Evolutionary conservation across 2,797 vertebrate species (phyloP).

Genomic region (Pygocentrus nattereri): DNA sequence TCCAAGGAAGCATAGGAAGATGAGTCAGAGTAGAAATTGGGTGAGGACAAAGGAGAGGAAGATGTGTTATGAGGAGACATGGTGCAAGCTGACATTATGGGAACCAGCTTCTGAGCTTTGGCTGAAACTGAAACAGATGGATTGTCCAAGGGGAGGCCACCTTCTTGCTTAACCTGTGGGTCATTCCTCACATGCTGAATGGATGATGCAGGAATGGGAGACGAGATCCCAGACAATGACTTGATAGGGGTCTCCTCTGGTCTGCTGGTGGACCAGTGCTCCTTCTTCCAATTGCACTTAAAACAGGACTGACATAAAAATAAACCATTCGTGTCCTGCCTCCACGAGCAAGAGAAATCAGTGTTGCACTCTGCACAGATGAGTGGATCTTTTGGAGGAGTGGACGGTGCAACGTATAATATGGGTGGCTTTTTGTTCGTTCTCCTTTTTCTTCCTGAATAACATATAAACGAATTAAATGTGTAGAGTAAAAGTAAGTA

Average conservation of each 20-base stretch:
- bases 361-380: constrained; percentile 33
- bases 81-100: background rate
- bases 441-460: constrained; percentile 19
- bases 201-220: background rate
- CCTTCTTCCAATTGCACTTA: constrained; percentile 11
- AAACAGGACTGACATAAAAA: constrained; percentile 26
- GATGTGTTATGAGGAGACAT: background rate
- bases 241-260: background rate
- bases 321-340: background rate
- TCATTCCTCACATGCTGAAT: background rate
- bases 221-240: background rate
- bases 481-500: background rate
- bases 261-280: background rate
- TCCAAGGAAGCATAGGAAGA: background rate
- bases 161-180: background rate
- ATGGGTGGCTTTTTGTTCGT: background rate
- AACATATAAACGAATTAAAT: background rate
- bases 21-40: background rate
- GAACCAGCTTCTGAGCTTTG: background rate
- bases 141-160: background rate
- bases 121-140: background rate
- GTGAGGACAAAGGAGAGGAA: background rate
- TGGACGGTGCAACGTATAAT: background rate
- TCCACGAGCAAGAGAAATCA: constrained; percentile 44
- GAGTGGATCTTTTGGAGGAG: background rate